Evolutionary conservation across 1,140 invertebrate species (phyloP).

Genomic region (Argopecten irradians): DNA sequence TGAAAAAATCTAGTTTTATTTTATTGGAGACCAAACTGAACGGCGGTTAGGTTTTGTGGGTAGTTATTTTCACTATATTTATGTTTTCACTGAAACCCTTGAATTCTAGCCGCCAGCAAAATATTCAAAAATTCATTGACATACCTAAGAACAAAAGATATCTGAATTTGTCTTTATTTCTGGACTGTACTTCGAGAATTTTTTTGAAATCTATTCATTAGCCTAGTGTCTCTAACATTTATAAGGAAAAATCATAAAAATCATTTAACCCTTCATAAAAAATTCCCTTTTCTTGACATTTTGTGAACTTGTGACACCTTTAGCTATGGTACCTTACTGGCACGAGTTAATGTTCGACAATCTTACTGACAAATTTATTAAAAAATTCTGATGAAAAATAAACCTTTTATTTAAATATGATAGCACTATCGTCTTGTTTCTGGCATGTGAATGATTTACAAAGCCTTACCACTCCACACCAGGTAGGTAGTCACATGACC

Average conservation of each 20-base stretch:
- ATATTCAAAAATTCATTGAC: no score
- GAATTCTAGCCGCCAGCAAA: no score
- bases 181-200: no score
- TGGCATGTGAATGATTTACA: neutral
- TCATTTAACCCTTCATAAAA: neutral
- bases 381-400: neutral
- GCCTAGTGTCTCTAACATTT: neutral
- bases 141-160: no score
- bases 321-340: neutral
- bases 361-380: neutral
- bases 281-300: constrained; percentile 1
- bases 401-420: neutral
- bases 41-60: no score
- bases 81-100: no score
- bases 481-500: neutral
- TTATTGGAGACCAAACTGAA: no score
- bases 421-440: neutral
- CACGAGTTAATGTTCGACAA: neutral
- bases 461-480: neutral
- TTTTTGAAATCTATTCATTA: neutral
- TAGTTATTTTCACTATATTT: no score
- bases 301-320: neutral
- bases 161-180: no score
- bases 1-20: no score
- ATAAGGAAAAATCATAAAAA: neutral